A percentile compares a stretch with the other conserved stretches of the same genome.
Evolutionary conservation across 2,113 vertebrate genomes (phyloP).

Genomic region (Hiodon tergisus): DNA sequence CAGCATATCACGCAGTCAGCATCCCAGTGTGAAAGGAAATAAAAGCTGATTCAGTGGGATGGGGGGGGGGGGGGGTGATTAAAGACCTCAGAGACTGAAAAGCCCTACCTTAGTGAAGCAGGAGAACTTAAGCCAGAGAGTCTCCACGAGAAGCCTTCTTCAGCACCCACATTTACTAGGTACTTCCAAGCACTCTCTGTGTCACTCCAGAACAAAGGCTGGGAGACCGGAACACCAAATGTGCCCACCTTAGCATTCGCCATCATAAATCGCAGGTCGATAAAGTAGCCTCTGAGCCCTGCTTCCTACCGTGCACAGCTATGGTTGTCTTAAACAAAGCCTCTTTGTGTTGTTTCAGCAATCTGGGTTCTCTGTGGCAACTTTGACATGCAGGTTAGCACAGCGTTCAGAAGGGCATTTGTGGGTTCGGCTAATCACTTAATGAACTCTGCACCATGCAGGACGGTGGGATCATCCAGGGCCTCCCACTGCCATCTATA

Average conservation of each 20-base stretch:
- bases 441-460: conserved; percentile 9
- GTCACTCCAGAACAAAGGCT: no score
- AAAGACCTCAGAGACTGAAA: no score
- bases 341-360: no score
- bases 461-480: neutral
- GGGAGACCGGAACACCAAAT: neutral
- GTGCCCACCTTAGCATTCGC: neutral
- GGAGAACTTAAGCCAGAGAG: no score
- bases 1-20: neutral
- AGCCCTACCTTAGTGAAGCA: no score
- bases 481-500: conserved; percentile 4
- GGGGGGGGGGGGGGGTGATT: no score
- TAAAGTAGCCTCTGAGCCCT: no score
- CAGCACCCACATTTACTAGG: no score
- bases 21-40: neutral
- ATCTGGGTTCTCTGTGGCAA: neutral
- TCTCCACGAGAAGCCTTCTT: no score
- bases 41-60: neutral
- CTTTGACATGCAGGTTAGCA: conserved; percentile 11
- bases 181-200: no score
- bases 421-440: conserved; percentile 18
- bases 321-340: no score
- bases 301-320: no score
- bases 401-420: neutral
- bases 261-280: neutral